phyloP scores from a whole-genome alignment of 2,113 vertebrate genomes.

The Cochlearius cochlearius region DNA sequence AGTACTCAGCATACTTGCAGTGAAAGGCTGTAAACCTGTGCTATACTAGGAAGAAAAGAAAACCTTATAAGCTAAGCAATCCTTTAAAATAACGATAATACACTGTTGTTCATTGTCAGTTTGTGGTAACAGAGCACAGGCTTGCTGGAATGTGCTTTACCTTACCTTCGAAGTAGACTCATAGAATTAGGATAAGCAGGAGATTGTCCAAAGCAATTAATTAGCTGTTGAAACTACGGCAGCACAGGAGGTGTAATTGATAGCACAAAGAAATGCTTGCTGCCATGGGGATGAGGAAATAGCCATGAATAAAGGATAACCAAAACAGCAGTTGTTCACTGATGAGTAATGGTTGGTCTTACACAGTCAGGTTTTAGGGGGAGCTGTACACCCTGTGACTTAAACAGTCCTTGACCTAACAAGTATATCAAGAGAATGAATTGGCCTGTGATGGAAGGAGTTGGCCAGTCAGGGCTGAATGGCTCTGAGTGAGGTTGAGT shows the following conservation, averaged over 20 bases:
- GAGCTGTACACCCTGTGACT: neutral
- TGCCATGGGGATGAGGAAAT: neutral
- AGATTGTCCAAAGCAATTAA: neutral
- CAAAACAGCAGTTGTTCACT: neutral
- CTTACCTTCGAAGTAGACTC: neutral
- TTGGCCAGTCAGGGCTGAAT: neutral
- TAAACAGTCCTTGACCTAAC: neutral
- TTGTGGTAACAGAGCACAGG: neutral
- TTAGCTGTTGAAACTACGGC: neutral
- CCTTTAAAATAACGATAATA: neutral
- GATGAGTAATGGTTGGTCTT: neutral
- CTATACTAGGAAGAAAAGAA: neutral
- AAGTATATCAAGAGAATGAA: neutral
- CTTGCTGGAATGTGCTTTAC: neutral
- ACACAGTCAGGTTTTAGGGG: neutral
- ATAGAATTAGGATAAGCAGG: neutral
- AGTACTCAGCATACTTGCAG: neutral
- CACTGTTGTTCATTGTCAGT: neutral
- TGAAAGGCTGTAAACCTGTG: neutral
- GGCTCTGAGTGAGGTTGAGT: neutral
- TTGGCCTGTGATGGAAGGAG: neutral
- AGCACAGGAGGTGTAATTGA: neutral
- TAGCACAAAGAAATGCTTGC: neutral
- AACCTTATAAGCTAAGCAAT: neutral
- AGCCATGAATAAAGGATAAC: neutral